phyloP scores from a whole-genome alignment of 2,797 vertebrate species.

The Macrochelys suwanniensis region DNA sequence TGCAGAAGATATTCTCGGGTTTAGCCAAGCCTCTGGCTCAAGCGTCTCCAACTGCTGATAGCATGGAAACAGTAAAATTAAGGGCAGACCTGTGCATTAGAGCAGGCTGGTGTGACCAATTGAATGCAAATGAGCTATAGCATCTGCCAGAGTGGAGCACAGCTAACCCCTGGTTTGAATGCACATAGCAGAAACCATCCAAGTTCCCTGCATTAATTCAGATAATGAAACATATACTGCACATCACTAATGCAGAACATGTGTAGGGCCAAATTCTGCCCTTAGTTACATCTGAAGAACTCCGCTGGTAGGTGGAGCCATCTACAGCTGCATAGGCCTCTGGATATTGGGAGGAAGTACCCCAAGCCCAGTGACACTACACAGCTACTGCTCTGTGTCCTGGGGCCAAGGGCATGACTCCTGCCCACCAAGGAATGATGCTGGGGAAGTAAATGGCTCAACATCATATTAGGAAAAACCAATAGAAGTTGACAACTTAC shows the following conservation, averaged over 20 bases:
- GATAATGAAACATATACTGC: not conserved
- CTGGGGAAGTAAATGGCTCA: not conserved
- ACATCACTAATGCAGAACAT: not conserved
- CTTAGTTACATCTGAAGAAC: conserved; percentile 14
- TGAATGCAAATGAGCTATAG: conserved; percentile 24
- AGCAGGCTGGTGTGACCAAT: not conserved
- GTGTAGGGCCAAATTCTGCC: not conserved
- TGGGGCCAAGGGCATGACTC: fast-evolving
- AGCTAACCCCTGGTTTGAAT: not conserved
- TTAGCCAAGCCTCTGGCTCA: conserved; percentile 1
- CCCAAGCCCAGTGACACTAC: not conserved
- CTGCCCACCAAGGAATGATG: not conserved
- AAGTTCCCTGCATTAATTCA: not conserved
- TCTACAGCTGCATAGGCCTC: not conserved
- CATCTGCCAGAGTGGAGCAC: conserved; percentile 13
- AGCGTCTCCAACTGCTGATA: not conserved
- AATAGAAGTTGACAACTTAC: fast-evolving
- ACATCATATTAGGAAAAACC: not conserved
- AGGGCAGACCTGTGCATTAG: not conserved
- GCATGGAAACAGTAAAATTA: not conserved
- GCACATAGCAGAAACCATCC: not conserved
- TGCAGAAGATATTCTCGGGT: not conserved
- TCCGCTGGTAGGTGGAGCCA: not conserved
- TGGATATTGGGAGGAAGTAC: not conserved
- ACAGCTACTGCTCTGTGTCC: fast-evolving